Evolutionary conservation across 2,888 invertebrate species (phyloP).

Genomic region (Stenodera caucasica): DNA sequence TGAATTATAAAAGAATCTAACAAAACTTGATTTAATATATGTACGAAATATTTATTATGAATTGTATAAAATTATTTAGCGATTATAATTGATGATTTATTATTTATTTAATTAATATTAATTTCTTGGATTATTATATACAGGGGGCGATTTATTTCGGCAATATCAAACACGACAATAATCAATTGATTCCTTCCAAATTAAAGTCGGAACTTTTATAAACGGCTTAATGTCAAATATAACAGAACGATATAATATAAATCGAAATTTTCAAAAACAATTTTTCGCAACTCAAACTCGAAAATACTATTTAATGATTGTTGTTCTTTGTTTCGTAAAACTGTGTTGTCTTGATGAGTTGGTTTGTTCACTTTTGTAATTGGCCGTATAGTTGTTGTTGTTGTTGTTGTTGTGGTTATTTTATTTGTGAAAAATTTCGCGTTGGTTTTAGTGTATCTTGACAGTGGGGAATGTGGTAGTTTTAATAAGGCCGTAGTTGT

Average conservation of each 20-base stretch:
- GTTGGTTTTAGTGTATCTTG: constrained; percentile 5
- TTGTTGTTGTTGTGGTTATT: too few relatives aligned
- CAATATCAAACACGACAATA: neutral
- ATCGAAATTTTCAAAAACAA: neutral
- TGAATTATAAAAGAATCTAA: constrained; percentile 1
- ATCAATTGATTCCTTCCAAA: neutral
- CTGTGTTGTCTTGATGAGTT: neutral
- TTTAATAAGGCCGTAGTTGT: constrained; percentile 24
- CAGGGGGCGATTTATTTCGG: neutral
- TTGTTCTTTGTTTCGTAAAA: neutral
- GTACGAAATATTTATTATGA: neutral
- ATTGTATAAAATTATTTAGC: neutral
- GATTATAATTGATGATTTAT: neutral
- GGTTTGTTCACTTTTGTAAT: constrained; percentile 4
- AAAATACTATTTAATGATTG: neutral
- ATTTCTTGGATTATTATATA: neutral
- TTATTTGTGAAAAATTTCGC: neutral
- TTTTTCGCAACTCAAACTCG: neutral
- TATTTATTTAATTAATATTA: neutral
- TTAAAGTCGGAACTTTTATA: neutral
- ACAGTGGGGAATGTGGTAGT: constrained; percentile 21
- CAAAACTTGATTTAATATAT: neutral
- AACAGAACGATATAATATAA: neutral
- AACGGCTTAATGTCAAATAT: neutral
- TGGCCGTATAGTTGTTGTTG: neutral